Conservation (phyloP, 2,888 invertebrate species). For the Trichogramma evanescens region DNA sequence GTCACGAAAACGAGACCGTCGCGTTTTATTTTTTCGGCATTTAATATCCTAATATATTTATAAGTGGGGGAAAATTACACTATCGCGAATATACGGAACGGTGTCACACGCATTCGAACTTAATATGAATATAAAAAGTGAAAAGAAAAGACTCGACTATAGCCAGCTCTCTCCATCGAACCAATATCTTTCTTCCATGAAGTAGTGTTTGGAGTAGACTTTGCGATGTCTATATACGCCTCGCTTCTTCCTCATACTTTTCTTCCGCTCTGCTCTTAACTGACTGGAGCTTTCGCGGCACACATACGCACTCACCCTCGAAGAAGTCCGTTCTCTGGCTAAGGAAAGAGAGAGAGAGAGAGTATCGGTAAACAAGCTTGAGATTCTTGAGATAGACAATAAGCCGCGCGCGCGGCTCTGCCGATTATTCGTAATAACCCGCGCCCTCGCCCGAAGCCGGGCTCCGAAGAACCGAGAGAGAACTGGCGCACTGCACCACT, state of each 20-base stretch:
- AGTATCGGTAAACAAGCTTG: slow-evolving; percentile 23
- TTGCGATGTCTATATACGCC: neutral
- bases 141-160: no score
- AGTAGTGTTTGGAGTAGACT: slow-evolving; percentile 11
- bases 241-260: neutral
- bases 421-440: slow-evolving; percentile 22
- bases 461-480: no score
- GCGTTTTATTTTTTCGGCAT: no score
- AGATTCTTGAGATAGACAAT: slow-evolving; percentile 19
- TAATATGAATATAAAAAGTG: neutral
- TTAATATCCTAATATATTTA: no score
- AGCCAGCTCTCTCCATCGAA: no score
- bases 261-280: neutral
- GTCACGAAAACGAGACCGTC: no score
- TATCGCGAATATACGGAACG: neutral
- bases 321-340: neutral
- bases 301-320: neutral
- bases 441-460: no score
- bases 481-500: no score
- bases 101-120: neutral
- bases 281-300: neutral
- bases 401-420: slow-evolving; percentile 15
- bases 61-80: no score
- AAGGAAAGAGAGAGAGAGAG: neutral
- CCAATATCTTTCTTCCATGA: slow-evolving; percentile 15